A percentile compares a stretch with the other conserved stretches of the same genome.
These are phyloP conservation scores for Delia radicum DNA, from an alignment of 1,140 invertebrate genomes.

Conservation along the genomic window DNA sequence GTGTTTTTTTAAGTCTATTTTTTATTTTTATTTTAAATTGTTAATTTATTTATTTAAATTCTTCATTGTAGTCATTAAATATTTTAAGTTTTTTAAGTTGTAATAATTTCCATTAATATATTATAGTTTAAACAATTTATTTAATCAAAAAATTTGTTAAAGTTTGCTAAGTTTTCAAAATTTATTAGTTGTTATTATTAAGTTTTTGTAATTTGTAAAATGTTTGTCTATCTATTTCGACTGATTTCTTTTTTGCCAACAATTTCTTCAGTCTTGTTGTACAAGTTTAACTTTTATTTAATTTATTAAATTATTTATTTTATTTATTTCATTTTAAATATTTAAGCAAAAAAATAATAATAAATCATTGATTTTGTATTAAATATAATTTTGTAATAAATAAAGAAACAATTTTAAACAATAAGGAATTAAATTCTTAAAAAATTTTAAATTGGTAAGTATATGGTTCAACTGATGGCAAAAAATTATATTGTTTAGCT, in stretches of 20 bases:
- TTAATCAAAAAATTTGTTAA: too few relatives aligned
- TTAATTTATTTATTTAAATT: constrained; percentile 28
- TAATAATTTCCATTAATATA: background rate
- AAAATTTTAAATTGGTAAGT: background rate
- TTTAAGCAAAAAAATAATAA: background rate
- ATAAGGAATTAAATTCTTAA: background rate
- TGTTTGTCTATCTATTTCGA: background rate
- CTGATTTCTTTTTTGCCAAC: background rate
- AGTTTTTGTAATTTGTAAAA: background rate
- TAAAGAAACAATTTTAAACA: constrained; percentile 3
- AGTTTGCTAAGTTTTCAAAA: background rate
- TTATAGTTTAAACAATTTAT: too few relatives aligned
- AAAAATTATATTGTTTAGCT: too few relatives aligned
- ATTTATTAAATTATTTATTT: constrained; percentile 7
- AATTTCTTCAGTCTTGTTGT: background rate
- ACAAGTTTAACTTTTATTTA: background rate
- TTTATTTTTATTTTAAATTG: constrained; percentile 11
- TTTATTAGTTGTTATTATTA: background rate
- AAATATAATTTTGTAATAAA: constrained; percentile 5
- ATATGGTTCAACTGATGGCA: too few relatives aligned
- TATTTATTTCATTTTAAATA: background rate
- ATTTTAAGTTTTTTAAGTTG: background rate
- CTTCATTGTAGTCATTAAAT: constrained; percentile 1
- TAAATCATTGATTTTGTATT: constrained; percentile 13
- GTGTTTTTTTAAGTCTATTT: constrained; percentile 27